Percentiles rank a stretch among this genome's conserved stretches.
These are phyloP conservation scores for Dromiciops gliroides DNA, from an alignment of 2,113 vertebrate species.

Conservation along the genomic window DNA sequence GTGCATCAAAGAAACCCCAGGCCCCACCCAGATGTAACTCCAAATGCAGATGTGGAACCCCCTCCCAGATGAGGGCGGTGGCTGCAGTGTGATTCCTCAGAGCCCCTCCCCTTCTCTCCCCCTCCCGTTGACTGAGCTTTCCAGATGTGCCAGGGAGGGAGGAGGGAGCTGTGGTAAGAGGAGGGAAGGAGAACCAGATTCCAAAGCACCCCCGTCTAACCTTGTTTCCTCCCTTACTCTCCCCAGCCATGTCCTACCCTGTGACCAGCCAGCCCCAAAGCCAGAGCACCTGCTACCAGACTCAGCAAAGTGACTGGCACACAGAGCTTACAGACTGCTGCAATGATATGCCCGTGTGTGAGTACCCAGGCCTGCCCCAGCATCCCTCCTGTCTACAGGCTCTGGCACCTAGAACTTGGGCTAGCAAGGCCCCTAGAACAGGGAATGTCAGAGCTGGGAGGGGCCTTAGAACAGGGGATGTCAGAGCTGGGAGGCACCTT, in stretches of 20 bases:
- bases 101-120: background rate
- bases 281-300: conserved; percentile 53
- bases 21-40: background rate
- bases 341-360: conserved; percentile 79
- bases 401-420: background rate
- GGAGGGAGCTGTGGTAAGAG: background rate
- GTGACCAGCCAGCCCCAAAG: conserved; percentile 78
- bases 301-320: conserved; percentile 78
- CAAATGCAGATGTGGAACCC: background rate
- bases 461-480: background rate
- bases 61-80: background rate
- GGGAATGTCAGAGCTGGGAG: background rate
- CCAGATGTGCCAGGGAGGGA: background rate
- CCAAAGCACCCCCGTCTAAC: background rate
- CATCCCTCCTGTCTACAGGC: background rate
- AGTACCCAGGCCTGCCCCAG: conserved; percentile 53
- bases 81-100: background rate
- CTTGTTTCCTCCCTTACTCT: background rate
- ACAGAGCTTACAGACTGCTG: conserved; percentile 76
- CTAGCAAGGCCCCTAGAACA: background rate
- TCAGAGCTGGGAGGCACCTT: background rate
- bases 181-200: background rate
- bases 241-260: conserved; percentile 76
- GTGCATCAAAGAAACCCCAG: background rate
- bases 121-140: background rate